These are phyloP conservation scores for Beaufortia kweichowensis DNA, from an alignment of 2,113 vertebrate genomes.

Conservation along the genomic window DNA sequence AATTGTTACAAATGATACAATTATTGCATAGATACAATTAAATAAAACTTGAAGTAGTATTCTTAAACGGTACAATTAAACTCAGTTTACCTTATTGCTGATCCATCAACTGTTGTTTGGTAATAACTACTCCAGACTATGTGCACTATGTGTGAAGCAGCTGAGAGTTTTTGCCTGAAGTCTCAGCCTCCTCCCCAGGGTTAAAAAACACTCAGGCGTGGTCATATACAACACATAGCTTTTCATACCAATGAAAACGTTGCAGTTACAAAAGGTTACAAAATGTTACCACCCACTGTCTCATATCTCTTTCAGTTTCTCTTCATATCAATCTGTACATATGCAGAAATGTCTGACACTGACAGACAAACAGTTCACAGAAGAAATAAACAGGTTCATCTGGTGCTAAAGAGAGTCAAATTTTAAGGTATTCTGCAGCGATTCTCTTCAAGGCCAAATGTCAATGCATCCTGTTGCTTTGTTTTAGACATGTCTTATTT, in stretches of 20 bases:
- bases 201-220: slow-evolving; percentile 30
- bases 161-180: neutral
- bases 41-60: neutral
- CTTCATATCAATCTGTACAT: slow-evolving; percentile 11
- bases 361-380: neutral
- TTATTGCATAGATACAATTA: neutral
- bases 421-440: neutral
- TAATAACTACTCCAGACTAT: neutral
- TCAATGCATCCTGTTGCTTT: neutral
- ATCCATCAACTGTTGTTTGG: neutral
- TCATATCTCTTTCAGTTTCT: neutral
- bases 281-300: neutral
- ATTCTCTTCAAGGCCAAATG: neutral
- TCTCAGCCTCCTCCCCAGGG: slow-evolving; percentile 7
- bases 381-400: neutral
- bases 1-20: neutral
- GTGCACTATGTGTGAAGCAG: too few relatives aligned
- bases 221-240: neutral
- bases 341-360: neutral
- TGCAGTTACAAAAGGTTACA: neutral
- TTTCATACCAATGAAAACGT: neutral
- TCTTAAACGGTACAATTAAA: neutral
- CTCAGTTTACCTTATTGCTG: slow-evolving; percentile 14
- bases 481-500: neutral
- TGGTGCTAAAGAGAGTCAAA: neutral